Evolutionary conservation across 35 echinoderm and acorn worm genomes (phyloP).

Genomic region (Stichopus chloronotus): DNA sequence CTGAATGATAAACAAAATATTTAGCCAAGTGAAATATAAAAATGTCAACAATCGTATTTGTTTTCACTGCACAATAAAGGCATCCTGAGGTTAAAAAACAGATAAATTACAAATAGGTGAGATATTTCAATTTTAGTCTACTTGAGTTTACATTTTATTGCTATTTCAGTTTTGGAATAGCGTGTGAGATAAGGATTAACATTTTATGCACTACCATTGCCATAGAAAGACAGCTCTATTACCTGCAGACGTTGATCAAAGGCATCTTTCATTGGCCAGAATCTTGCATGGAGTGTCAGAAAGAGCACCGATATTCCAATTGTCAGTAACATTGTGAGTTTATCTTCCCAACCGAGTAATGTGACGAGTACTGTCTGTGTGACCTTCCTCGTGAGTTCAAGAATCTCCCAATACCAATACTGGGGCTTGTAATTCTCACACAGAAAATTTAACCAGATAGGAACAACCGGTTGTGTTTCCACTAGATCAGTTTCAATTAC

Average conservation of each 20-base stretch:
- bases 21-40: not conserved
- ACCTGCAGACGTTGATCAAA: slow-evolving; percentile 57
- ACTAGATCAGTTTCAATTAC: not conserved
- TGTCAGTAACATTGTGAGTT: slow-evolving; percentile 24
- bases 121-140: too few species aligned
- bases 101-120: too few species aligned
- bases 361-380: slow-evolving; percentile 35
- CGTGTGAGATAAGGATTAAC: too few species aligned
- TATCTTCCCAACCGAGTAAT: slow-evolving; percentile 40
- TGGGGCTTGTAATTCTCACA: not conserved
- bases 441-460: not conserved
- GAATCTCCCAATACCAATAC: slow-evolving; percentile 1
- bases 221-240: not conserved
- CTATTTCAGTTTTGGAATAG: too few species aligned
- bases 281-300: slow-evolving; percentile 43
- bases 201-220: too few species aligned
- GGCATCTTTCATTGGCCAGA: slow-evolving; percentile 45
- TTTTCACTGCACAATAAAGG: too few species aligned
- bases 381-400: slow-evolving; percentile 44
- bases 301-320: slow-evolving; percentile 36
- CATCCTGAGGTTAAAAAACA: too few species aligned
- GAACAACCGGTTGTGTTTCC: not conserved
- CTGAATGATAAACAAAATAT: not conserved
- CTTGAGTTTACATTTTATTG: too few species aligned
- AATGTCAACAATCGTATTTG: not conserved